Conservation (phyloP, 1,140 invertebrate genomes). For the Heliconius hermathena region DNA sequence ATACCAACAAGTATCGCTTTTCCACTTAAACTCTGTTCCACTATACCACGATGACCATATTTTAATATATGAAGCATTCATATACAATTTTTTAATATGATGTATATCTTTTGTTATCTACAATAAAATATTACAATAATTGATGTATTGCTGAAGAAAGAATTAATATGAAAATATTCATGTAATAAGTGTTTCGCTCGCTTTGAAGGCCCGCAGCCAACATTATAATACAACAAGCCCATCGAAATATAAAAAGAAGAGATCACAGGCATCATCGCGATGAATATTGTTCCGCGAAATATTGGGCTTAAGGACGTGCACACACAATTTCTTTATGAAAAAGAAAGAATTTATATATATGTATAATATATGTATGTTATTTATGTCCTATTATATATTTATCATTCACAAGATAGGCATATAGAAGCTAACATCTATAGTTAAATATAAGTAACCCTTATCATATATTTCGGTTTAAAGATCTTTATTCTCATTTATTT, state of each 20-base stretch:
- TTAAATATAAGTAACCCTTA: no score
- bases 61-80: no score
- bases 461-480: no score
- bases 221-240: conserved; percentile 4
- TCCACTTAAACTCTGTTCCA: no score
- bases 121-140: not conserved
- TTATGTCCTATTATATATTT: no score
- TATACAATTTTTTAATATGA: no score
- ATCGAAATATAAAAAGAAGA: not conserved
- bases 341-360: not conserved
- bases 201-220: not conserved
- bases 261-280: conserved; percentile 17
- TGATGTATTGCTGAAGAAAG: not conserved
- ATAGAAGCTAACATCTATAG: no score
- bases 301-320: not conserved
- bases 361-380: no score
- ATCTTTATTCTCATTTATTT: no score
- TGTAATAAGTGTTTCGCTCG: not conserved
- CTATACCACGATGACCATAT: no score
- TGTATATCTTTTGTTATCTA: not conserved
- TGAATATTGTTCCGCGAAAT: conserved; percentile 19
- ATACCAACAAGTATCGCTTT: no score
- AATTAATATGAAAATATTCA: not conserved
- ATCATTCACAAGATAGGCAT: no score
- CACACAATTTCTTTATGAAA: not conserved